phyloP scores from a whole-genome alignment of 1,140 invertebrate species.

The Drosophila obscura region DNA sequence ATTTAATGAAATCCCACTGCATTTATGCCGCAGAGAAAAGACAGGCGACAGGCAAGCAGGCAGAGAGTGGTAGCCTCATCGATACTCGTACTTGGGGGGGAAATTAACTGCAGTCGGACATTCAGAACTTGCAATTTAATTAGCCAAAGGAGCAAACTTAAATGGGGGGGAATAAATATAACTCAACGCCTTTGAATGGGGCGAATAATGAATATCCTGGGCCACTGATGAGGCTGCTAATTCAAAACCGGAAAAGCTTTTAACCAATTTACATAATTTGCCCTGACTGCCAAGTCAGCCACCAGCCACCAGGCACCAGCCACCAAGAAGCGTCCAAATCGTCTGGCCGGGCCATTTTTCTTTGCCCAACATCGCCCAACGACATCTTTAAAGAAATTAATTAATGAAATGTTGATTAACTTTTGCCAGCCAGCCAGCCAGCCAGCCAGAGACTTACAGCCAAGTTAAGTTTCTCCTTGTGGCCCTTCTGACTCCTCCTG shows the following conservation, averaged over 20 bases:
- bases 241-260: conserved; percentile 82
- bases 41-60: background rate
- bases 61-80: no score
- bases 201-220: conserved; percentile 55
- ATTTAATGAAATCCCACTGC: conserved; percentile 59
- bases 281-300: conserved; percentile 39
- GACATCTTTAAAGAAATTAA: conserved; percentile 83
- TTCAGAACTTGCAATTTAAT: conserved; percentile 38
- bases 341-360: conserved; percentile 68
- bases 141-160: conserved; percentile 40
- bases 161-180: conserved; percentile 34
- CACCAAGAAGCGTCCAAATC: conserved; percentile 32
- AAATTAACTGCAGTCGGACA: background rate
- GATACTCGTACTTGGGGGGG: no score
- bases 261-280: conserved; percentile 81
- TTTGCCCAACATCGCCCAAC: conserved; percentile 38
- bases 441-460: conserved; percentile 11
- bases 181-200: conserved; percentile 50
- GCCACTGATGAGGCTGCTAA: conserved; percentile 77
- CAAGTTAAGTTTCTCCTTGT: conserved; percentile 15
- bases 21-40: conserved; percentile 31
- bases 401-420: conserved; percentile 83
- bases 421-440: conserved; percentile 67
- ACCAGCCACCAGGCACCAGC: conserved; percentile 7
- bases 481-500: background rate